Percentiles rank a stretch among this genome's conserved stretches.
Conservation (phyloP, 2,113 vertebrate genomes). For the Thamnophis sirtalis region DNA sequence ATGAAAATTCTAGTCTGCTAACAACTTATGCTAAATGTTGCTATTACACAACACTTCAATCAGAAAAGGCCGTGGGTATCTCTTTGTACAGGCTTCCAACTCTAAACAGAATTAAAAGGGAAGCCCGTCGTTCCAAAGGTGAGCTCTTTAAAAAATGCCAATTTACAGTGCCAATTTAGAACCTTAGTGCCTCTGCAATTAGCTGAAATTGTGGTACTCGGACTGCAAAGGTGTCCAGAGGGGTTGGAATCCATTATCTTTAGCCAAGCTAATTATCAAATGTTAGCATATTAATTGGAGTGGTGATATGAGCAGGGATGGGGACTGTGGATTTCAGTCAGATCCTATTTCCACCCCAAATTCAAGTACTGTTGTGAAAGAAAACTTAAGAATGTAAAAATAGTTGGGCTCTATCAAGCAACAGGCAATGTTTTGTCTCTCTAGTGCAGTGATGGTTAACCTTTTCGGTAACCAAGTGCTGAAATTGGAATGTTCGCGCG, state of each 20-base stretch:
- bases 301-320: background rate
- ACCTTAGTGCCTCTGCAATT: background rate
- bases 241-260: background rate
- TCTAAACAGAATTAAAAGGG: background rate
- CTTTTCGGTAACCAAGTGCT: too few relatives aligned
- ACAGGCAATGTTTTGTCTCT: background rate
- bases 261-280: background rate
- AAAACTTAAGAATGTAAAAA: background rate
- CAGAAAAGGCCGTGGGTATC: background rate
- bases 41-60: background rate
- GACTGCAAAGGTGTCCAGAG: background rate
- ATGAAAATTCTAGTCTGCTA: background rate
- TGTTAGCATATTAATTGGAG: background rate
- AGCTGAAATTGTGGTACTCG: background rate
- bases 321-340: too few relatives aligned
- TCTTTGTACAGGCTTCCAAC: background rate
- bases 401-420: background rate
- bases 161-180: background rate
- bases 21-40: background rate
- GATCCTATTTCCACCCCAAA: too few relatives aligned
- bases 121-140: background rate
- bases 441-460: background rate
- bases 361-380: background rate
- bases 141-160: background rate
- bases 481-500: too few relatives aligned